Evolutionary conservation across 2,888 invertebrate genomes (phyloP).

Genomic region (Leptopilina drosophilae): DNA sequence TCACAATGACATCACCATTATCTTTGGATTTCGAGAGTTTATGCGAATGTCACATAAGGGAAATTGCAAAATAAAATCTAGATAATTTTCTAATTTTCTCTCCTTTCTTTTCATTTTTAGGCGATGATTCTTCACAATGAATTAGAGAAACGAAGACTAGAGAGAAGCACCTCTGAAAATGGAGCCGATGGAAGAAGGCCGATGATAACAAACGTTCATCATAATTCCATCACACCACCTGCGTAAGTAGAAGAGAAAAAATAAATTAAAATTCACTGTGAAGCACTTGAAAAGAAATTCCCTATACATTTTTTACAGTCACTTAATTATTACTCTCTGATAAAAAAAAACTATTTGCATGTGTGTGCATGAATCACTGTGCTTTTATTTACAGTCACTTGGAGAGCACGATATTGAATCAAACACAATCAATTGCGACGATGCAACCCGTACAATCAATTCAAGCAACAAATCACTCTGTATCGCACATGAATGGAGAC

Average conservation of each 20-base stretch:
- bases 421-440: conserved; percentile 61
- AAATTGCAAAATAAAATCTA: not conserved
- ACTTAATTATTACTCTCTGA: conserved; percentile 7
- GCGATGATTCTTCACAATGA: conserved; percentile 74
- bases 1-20: conserved; percentile 14
- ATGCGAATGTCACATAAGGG: not conserved
- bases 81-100: not conserved
- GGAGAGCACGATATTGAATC: conserved; percentile 66
- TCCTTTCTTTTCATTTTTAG: conserved; percentile 56
- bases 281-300: conserved; percentile 2
- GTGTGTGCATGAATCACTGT: conserved; percentile 63
- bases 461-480: conserved; percentile 61
- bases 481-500: conserved; percentile 79
- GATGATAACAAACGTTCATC: conserved; percentile 66
- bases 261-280: not conserved
- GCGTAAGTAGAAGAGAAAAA: conserved; percentile 63
- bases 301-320: not conserved
- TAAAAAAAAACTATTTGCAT: conserved; percentile 44
- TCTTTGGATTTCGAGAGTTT: not conserved
- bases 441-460: conserved; percentile 65
- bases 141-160: conserved; percentile 72
- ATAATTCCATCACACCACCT: conserved; percentile 71
- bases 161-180: conserved; percentile 74
- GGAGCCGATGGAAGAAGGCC: conserved; percentile 68
- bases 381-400: conserved; percentile 68